phyloP scores from a whole-genome alignment of 2,113 vertebrate genomes.

The Lagopus muta region DNA sequence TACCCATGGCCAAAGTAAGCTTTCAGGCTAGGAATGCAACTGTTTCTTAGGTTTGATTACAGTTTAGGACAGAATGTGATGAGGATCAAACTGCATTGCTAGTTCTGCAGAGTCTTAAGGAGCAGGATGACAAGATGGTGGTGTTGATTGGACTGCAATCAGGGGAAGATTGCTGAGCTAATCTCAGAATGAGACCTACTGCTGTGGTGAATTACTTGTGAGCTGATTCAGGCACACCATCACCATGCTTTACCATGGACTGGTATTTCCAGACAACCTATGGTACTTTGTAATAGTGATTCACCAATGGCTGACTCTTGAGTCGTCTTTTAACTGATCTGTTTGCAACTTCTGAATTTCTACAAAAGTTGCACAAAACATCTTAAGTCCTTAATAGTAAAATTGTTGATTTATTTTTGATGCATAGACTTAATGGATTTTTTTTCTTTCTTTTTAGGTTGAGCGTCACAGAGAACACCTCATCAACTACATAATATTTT shows the following conservation, averaged over 20 bases:
- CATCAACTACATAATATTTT: slow-evolving; percentile 99
- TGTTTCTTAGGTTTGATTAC: not conserved
- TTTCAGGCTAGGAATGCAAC: not conserved
- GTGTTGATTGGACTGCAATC: not conserved
- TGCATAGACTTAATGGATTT: not conserved
- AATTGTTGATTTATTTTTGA: slow-evolving; percentile 7
- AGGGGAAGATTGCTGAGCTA: not conserved
- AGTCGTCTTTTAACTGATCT: not conserved
- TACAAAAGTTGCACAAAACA: not conserved
- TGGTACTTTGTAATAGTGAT: not conserved
- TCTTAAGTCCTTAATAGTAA: not conserved
- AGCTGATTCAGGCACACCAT: not conserved
- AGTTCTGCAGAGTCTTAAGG: not conserved
- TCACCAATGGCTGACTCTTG: not conserved
- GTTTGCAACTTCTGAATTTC: not conserved
- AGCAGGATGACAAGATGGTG: not conserved
- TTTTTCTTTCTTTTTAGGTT: slow-evolving; percentile 80
- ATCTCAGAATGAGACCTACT: not conserved
- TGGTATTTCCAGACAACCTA: not conserved
- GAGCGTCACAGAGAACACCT: slow-evolving; percentile 96
- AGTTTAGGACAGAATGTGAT: not conserved
- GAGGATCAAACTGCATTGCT: not conserved
- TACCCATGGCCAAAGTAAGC: not conserved
- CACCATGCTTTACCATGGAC: not conserved
- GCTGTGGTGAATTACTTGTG: not conserved